Evolutionary conservation across 2,113 vertebrate genomes (phyloP).

Genomic region (Indri indri): DNA sequence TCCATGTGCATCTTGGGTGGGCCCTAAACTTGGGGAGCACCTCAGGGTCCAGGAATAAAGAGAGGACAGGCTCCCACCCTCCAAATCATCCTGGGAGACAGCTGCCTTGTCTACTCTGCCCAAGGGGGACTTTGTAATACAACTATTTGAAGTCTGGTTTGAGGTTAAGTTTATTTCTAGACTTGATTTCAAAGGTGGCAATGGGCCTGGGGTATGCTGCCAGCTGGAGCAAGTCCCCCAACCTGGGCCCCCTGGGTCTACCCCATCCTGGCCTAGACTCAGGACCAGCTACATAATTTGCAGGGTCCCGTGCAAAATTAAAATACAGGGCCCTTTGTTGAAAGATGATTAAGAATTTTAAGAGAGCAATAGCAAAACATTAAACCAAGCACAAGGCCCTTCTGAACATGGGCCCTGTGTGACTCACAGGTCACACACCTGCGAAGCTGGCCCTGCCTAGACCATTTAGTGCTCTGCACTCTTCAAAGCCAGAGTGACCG

Average conservation of each 20-base stretch:
- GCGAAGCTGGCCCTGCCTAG: not conserved
- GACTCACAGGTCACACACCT: not conserved
- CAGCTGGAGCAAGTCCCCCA: not conserved
- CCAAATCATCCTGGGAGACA: not conserved
- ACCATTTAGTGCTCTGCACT: not conserved
- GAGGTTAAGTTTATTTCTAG: not conserved
- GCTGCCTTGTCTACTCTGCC: not conserved
- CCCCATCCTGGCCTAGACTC: not conserved
- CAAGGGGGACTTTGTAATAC: not conserved
- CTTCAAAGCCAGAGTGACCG: not conserved
- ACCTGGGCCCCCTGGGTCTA: not conserved
- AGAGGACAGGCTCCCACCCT: not conserved
- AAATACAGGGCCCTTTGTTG: not conserved
- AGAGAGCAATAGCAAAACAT: not conserved
- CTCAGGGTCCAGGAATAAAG: not conserved
- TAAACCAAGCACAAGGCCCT: not conserved
- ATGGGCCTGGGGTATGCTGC: not conserved
- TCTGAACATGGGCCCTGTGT: not conserved
- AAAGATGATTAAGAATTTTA: not conserved
- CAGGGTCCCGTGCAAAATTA: not conserved
- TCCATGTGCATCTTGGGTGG: not conserved
- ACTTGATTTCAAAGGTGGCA: not conserved
- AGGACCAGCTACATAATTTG: not conserved
- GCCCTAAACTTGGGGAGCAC: not conserved
- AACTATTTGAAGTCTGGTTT: not conserved